Evolutionary conservation across 2,113 vertebrate species (phyloP).

Genomic region (Bufo gargarizans): DNA sequence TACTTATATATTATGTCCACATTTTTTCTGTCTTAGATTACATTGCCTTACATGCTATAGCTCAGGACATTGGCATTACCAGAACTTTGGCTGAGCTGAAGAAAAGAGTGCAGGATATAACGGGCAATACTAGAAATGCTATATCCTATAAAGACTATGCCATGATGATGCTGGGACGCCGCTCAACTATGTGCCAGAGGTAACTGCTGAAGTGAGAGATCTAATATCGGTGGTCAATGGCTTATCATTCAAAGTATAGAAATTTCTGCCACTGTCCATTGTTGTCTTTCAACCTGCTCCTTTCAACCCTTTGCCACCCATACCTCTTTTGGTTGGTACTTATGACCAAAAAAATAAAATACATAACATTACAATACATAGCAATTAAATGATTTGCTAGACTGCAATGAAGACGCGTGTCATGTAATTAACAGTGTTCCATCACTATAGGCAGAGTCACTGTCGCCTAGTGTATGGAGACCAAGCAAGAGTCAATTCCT

Average conservation of each 20-base stretch:
- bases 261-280: no score
- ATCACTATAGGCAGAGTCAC: no score
- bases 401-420: no score
- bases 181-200: conserved; percentile 60
- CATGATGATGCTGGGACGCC: conserved; percentile 60
- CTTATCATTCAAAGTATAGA: neutral
- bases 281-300: no score
- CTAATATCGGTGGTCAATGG: neutral
- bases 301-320: no score
- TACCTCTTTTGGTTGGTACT: no score
- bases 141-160: conserved; percentile 58
- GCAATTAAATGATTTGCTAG: no score
- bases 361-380: no score
- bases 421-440: no score
- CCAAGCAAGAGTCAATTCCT: no score
- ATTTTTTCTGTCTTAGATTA: neutral
- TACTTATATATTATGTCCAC: no score
- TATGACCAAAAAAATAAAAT: no score
- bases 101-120: conserved; percentile 41
- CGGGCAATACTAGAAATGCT: accelerated
- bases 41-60: neutral
- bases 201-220: conserved; percentile 21
- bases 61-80: neutral
- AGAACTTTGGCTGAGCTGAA: neutral
- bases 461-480: neutral